Evolutionary conservation across 2,797 vertebrate genomes (phyloP).

Genomic region (Hydrolagus colliei): DNA sequence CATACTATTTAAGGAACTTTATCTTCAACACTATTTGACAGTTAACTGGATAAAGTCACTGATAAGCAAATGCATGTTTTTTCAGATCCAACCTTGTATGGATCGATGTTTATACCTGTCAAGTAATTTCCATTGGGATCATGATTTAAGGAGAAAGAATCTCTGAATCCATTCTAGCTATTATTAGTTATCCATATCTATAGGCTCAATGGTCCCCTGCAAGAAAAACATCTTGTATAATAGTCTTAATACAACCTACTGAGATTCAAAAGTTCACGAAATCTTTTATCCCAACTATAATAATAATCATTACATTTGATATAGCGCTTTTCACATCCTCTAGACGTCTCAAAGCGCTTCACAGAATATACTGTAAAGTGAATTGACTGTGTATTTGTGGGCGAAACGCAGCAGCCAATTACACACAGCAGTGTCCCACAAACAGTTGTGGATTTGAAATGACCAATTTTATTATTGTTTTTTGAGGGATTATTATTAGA

Average conservation of each 20-base stretch:
- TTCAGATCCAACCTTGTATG: not conserved
- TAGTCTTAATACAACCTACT: not conserved
- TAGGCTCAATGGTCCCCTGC: not conserved
- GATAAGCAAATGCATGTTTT: slow-evolving; percentile 18
- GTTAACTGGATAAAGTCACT: not conserved
- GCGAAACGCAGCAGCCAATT: no score
- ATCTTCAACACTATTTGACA: not conserved
- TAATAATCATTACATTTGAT: no score
- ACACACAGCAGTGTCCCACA: no score
- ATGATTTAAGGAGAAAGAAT: not conserved
- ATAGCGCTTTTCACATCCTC: no score
- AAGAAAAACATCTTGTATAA: not conserved
- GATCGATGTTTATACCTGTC: not conserved
- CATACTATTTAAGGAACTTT: not conserved
- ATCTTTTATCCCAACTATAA: not conserved
- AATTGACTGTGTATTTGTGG: no score
- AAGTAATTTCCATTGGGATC: slow-evolving; percentile 1
- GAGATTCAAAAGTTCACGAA: not conserved
- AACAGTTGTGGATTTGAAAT: no score
- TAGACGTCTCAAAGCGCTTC: no score
- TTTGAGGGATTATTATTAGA: no score
- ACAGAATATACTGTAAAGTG: no score
- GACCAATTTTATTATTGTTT: no score
- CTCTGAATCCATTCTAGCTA: not conserved
- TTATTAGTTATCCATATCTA: not conserved